Evolutionary conservation across 1,140 invertebrate species (phyloP).

Genomic region (Polypedilum vanderplanki): DNA sequence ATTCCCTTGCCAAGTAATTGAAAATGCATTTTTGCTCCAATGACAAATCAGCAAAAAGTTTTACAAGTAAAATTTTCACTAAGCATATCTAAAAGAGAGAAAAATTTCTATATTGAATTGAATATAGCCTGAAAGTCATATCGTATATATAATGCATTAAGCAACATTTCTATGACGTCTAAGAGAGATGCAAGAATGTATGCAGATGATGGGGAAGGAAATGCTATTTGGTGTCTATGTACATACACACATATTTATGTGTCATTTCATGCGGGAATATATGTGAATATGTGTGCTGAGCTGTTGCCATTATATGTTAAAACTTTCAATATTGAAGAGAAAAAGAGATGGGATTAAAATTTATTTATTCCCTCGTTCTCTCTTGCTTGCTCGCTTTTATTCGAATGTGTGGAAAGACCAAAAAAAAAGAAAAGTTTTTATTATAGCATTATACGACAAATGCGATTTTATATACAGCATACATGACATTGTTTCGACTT

Average conservation of each 20-base stretch:
- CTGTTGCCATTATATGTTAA: neutral
- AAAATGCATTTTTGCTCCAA: neutral
- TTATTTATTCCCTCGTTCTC: neutral
- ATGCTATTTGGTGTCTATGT: neutral
- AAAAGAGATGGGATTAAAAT: neutral
- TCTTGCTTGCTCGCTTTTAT: neutral
- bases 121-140: slow-evolving; percentile 3
- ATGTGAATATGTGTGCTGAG: neutral
- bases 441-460: neutral
- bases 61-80: slow-evolving; percentile 11
- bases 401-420: no score
- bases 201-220: neutral
- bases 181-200: neutral
- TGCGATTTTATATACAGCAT: neutral
- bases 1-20: neutral
- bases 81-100: neutral
- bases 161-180: neutral
- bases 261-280: neutral
- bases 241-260: neutral
- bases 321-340: neutral
- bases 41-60: neutral
- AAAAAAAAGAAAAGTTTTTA: no score
- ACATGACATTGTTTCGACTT: no score
- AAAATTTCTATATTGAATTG: no score
- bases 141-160: neutral